Evolutionary conservation across 2,797 vertebrate species (phyloP), one percentile per base, ranked within the genome.

Genomic region (Ctenochaetus hawaiiensis): DNA sequence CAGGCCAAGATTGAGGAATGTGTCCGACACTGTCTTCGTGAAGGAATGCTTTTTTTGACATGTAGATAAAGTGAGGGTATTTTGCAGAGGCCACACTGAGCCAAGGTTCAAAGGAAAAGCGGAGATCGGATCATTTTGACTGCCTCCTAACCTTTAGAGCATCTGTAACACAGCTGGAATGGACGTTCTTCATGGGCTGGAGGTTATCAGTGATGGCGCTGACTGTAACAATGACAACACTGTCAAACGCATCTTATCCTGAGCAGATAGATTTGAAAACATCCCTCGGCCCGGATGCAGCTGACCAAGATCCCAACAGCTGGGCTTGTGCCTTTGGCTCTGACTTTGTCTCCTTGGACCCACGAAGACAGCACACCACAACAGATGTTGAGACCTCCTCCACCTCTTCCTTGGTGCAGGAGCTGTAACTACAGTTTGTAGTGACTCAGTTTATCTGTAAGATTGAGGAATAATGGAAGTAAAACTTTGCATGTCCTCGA

Each of bases 311-410:
- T 82, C 67, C 67, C 22, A 86, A 84, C 92, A 94, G 90, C 93
- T 94, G 92, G 82, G 75, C 67, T 80, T 48, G 58, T 67, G 90
- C 90, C 83, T 84, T 78, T 86, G 87, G 89, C 91, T 84, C 74
- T 17, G 54, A 82, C 69, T 60, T 57, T 39, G 69, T 81, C 89
- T 89, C 90, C 80, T 72, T 77, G 87, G 86, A 92, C 84, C 54
- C 81, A 80, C 52, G 77, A 85, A 75, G 67, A 47, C 78, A 81
- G 20, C 72, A 41, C 82, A 87, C 58, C 78, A 81, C 86, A 88
- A 77, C 92, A 93, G 91, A 93, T 93, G 90, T 93, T 88, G 82
- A 77, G 22, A 77, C 51, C 80, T 83, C 87, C 82, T 85, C 78
- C 76, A 90, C 80, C 84, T 60, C 61, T 72, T 72, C 69, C 11